Percentiles rank a stretch among this genome's conserved stretches.
Evolutionary conservation across 2,888 invertebrate genomes (phyloP).

Genomic region (Alitta virens): DNA sequence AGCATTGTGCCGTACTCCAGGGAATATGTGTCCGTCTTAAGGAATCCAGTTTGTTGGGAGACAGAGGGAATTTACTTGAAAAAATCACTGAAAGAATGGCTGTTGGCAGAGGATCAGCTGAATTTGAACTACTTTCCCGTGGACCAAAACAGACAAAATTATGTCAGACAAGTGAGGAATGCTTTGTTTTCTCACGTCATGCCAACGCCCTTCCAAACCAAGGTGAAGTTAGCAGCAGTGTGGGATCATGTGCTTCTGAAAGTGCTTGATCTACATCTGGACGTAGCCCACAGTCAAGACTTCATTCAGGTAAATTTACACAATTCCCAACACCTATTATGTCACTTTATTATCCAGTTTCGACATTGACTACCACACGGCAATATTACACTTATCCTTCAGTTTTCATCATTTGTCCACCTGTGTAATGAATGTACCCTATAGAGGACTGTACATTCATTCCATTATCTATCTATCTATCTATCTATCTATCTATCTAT

Average conservation of each 20-base stretch:
- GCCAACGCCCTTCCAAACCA: slow-evolving; percentile 35
- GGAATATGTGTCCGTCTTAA: not conserved
- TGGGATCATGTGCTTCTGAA: slow-evolving; percentile 33
- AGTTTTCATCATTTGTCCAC: no score
- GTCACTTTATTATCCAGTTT: no score
- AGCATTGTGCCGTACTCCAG: not conserved
- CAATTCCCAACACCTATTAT: no score
- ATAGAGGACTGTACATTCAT: no score
- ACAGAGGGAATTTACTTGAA: not conserved
- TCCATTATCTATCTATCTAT: no score
- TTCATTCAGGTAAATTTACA: slow-evolving; percentile 27
- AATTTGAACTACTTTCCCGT: slow-evolving; percentile 36
- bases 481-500: no score
- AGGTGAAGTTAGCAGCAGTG: slow-evolving; percentile 32
- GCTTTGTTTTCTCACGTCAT: slow-evolving; percentile 40
- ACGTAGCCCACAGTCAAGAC: slow-evolving; percentile 18
- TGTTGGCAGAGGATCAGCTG: slow-evolving; percentile 7
- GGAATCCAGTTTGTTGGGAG: not conserved
- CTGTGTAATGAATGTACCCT: no score
- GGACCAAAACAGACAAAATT: slow-evolving; percentile 38
- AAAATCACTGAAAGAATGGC: not conserved
- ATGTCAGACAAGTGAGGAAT: slow-evolving; percentile 66
- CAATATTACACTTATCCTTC: no score
- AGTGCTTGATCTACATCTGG: slow-evolving; percentile 36
- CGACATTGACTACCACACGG: no score